A percentile compares a stretch with the other conserved stretches of the same genome.
phyloP scores from a whole-genome alignment of 2,888 invertebrate species.

The Stratiomys singularior region DNA sequence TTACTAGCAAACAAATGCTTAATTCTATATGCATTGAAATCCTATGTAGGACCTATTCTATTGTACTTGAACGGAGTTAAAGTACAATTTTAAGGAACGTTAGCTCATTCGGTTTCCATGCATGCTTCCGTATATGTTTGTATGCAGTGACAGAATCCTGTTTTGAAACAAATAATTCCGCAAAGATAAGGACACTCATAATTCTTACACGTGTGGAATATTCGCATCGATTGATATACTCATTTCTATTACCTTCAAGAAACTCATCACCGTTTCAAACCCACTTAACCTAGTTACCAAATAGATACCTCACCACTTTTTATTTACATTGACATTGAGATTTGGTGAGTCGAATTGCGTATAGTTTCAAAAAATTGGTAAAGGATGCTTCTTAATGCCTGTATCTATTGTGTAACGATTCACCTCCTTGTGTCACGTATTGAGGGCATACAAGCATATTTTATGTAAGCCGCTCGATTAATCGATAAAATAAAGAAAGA shows the following conservation, averaged over 20 bases:
- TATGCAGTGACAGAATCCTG: not conserved
- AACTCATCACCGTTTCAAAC: slow-evolving; percentile 19
- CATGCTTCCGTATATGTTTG: not conserved
- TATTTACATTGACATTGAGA: too few relatives aligned
- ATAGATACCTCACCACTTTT: not conserved
- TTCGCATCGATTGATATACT: not conserved
- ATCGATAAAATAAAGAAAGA: too few relatives aligned
- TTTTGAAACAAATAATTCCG: not conserved
- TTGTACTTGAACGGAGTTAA: not conserved
- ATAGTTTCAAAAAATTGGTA: too few relatives aligned
- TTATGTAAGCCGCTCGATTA: too few relatives aligned
- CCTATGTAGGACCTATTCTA: not conserved
- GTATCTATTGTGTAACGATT: too few relatives aligned
- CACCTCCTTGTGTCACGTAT: too few relatives aligned
- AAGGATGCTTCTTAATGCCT: too few relatives aligned
- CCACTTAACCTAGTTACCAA: slow-evolving; percentile 33
- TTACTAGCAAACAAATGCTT: not conserved
- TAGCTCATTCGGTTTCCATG: not conserved
- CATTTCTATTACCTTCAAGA: not conserved
- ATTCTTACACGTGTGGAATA: not conserved
- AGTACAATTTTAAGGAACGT: not conserved
- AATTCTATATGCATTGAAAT: not conserved
- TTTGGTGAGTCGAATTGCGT: too few relatives aligned
- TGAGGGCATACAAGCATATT: too few relatives aligned
- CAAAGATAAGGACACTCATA: not conserved